Base-by-base conservation (phyloP, 1,140 invertebrate species). In the Bilobella aurantiaca region DNA sequence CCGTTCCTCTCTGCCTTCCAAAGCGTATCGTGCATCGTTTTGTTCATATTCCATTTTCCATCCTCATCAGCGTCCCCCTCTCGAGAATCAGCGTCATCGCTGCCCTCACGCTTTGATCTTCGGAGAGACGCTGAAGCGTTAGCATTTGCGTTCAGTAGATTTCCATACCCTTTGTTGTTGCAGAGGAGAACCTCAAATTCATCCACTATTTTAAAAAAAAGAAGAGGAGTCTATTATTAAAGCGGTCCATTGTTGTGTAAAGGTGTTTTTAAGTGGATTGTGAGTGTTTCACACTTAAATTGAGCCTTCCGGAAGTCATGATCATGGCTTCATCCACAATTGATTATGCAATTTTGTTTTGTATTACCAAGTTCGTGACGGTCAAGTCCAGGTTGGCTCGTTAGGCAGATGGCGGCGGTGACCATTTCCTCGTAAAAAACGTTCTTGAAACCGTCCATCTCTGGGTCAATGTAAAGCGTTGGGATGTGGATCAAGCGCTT, bases 361-460 rank as follows among this genome's bases (percentile, higher is more conserved):
- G 8, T 42, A 42, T 59, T 59, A 59, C 58, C 32, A 12, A 59
- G 28, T 59, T 59, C 58, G 25, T 59, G 58, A 18, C 58, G 28
- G 25, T 59, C 58, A 25, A 59, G 23, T 31, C 31, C 58, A 5
- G 58, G 58, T 34, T 34, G 58, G 58, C 32, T 59, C 18, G 58
- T 59, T 8, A 59, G 28, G 28, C 58, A 59, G 16, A 59, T 8
- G 14, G 14, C 58, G 18, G 58, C 28, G 25, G 8, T 14, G 28
- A 59, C 31, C 58, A 59, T 59, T 18, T 59, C 58, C 32, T 8
- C 3, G 25, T 59, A 59, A 18, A 59, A 59, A 59, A 59, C 25
- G 28, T 59, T 29, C 23, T 59, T 29, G 28, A 59, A 59, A 3
- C 58, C 58, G 23, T 59, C 58, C 12, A 8, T 14, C 5, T 59